Conservation (phyloP, 2,113 vertebrate species). For the Ptyas mucosa region DNA sequence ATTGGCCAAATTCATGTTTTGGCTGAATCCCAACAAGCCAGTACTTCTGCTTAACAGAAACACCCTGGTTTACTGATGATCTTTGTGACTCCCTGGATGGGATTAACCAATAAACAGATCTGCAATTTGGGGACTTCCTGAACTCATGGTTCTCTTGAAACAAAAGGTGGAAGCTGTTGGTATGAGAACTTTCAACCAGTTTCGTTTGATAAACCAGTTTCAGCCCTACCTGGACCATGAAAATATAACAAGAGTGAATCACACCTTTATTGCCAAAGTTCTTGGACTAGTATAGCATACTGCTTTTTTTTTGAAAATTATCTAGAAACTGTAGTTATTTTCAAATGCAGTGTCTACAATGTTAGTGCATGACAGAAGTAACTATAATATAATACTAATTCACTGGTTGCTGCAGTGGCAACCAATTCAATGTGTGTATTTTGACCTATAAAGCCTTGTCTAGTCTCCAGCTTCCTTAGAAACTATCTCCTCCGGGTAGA, state of each 20-base stretch:
- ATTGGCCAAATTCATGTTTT: too few relatives aligned
- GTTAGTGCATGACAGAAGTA: background rate
- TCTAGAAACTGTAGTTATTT: background rate
- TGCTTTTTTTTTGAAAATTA: background rate
- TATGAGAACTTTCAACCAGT: background rate
- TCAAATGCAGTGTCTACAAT: background rate
- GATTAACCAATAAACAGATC: background rate
- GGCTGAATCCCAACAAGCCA: too few relatives aligned
- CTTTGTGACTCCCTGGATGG: too few relatives aligned
- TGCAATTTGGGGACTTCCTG: background rate
- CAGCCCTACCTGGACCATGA: background rate
- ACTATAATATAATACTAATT: background rate
- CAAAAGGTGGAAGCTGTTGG: background rate
- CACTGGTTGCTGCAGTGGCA: background rate
- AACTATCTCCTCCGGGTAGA: background rate
- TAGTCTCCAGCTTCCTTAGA: background rate
- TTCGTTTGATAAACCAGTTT: background rate
- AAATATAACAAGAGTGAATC: background rate
- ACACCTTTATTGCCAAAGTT: background rate
- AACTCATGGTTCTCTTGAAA: background rate
- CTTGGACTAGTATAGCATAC: background rate
- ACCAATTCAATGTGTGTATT: background rate
- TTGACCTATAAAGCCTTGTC: background rate
- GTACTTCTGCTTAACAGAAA: too few relatives aligned
- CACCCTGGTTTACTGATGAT: too few relatives aligned